Conservation (phyloP, 2,888 invertebrate species). For the Pyrocoelia pectoralis region DNA sequence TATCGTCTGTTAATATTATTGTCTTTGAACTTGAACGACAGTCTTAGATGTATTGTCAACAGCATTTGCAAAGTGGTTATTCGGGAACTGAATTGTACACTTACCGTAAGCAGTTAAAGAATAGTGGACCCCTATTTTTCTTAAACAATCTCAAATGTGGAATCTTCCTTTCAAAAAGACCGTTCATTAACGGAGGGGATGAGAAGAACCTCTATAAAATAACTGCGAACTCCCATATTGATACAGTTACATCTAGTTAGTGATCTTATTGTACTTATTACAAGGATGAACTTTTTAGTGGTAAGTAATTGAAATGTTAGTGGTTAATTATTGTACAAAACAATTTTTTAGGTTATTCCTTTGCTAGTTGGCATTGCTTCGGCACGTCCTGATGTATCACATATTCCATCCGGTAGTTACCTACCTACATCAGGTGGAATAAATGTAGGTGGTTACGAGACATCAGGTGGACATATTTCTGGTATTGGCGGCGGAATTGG, state of each 20-base stretch:
- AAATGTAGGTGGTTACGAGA: neutral
- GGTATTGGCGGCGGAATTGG: neutral
- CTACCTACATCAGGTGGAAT: neutral
- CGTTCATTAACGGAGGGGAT: slow-evolving; percentile 24
- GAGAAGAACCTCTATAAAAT: slow-evolving; percentile 16
- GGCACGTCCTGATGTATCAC: slow-evolving; percentile 11
- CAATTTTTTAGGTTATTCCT: slow-evolving; percentile 38
- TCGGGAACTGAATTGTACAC: neutral
- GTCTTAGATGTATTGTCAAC: slow-evolving; percentile 8
- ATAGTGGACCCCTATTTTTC: neutral
- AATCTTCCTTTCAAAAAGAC: slow-evolving; percentile 25
- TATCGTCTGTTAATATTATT: neutral
- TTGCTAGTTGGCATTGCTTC: slow-evolving; percentile 53
- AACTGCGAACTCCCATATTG: neutral
- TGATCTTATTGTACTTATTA: neutral
- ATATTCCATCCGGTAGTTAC: slow-evolving; percentile 15
- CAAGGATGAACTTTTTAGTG: slow-evolving; percentile 19
- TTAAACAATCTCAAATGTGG: neutral
- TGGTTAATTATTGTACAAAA: neutral
- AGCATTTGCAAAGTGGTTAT: neutral
- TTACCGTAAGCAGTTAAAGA: neutral
- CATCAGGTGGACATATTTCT: neutral
- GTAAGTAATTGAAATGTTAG: slow-evolving; percentile 12
- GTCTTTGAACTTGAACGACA: slow-evolving; percentile 13
- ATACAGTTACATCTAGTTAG: slow-evolving; percentile 15